phyloP scores from a whole-genome alignment of 2,113 vertebrate species.

The Jaculus jaculus region DNA sequence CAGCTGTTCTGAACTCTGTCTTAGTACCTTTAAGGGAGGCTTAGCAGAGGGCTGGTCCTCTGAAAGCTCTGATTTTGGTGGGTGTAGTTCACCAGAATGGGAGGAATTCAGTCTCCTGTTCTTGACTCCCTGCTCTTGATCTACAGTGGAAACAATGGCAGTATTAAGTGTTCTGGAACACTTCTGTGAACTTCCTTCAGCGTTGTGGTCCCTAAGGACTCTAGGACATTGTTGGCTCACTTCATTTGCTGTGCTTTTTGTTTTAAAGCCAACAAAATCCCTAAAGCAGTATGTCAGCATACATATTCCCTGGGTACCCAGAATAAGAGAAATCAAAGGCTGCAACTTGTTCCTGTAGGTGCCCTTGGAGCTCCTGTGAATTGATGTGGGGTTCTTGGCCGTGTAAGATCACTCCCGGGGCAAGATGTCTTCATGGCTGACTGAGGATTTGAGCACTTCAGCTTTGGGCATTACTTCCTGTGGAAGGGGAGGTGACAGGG shows the following conservation, averaged over 20 bases:
- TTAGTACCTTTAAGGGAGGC: background rate
- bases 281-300: background rate
- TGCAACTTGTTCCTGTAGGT: background rate
- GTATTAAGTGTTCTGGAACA: constrained; percentile 37
- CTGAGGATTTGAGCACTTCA: background rate
- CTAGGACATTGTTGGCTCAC: background rate
- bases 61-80: background rate
- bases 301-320: background rate
- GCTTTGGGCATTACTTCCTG: background rate
- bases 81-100: constrained; percentile 16
- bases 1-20: background rate
- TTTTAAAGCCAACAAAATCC: background rate
- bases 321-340: background rate
- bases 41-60: background rate
- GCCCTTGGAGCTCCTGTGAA: background rate
- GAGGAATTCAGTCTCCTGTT: constrained; percentile 61
- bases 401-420: background rate
- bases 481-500: background rate
- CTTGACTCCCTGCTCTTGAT: background rate
- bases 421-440: background rate
- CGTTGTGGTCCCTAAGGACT: background rate
- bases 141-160: constrained; percentile 44
- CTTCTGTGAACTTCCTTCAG: background rate
- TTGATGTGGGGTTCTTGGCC: background rate
- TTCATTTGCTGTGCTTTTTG: background rate